phyloP scores from a whole-genome alignment of 1,140 invertebrate genomes.

The Trachymyrmex cornetzi region DNA sequence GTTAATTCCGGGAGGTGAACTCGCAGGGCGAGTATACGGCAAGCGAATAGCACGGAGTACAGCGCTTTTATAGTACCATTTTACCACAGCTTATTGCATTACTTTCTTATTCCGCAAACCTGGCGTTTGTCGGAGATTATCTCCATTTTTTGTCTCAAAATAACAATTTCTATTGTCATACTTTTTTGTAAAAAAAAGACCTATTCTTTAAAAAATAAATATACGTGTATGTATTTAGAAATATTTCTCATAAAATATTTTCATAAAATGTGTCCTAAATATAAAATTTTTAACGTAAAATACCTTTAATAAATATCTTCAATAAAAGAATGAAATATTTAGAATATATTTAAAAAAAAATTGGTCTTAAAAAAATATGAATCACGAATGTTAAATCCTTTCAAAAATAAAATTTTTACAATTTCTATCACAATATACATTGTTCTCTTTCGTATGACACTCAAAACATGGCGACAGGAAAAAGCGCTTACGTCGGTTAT shows the following conservation, averaged over 20 bases:
- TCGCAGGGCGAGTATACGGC: not conserved
- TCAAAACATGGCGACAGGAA: slow-evolving; percentile 26
- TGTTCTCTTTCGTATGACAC: slow-evolving; percentile 12
- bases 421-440: slow-evolving; percentile 8
- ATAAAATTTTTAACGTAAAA: not conserved
- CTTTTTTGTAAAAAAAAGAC: not conserved
- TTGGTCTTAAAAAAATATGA: not conserved
- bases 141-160: not conserved
- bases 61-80: slow-evolving; percentile 40
- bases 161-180: not conserved
- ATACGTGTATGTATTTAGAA: not conserved
- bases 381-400: not conserved
- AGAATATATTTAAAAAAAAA: not conserved
- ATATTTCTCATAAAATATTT: not conserved
- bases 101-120: slow-evolving; percentile 34
- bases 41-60: not conserved
- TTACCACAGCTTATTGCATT: slow-evolving; percentile 45
- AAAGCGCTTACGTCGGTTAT: slow-evolving; percentile 35
- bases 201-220: not conserved
- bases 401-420: slow-evolving; percentile 1
- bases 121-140: slow-evolving; percentile 29
- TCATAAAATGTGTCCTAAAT: not conserved
- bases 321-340: not conserved
- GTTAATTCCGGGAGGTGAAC: slow-evolving; percentile 45
- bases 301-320: not conserved